These are phyloP conservation scores for Cyprinodon variegatus DNA, from an alignment of 2,113 vertebrate genomes.

Conservation along the genomic window DNA sequence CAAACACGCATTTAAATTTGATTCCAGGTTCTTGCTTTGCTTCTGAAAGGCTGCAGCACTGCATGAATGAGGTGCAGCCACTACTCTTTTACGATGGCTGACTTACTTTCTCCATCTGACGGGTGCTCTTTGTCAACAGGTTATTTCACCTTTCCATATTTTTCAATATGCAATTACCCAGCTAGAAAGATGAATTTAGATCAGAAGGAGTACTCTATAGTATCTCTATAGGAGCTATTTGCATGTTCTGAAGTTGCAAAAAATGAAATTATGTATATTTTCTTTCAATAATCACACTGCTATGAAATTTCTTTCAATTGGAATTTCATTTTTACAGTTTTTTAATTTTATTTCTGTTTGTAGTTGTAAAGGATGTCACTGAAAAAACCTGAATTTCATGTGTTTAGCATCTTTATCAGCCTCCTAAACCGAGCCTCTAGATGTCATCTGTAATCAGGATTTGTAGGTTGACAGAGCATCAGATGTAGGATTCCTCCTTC, in stretches of 20 bases:
- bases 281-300: not conserved
- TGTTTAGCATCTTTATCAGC: slow-evolving; percentile 41
- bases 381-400: slow-evolving; percentile 1
- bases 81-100: slow-evolving; percentile 44
- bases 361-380: slow-evolving; percentile 1
- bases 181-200: slow-evolving; percentile 39
- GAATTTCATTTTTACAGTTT: not conserved
- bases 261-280: slow-evolving; percentile 3
- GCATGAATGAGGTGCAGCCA: slow-evolving; percentile 49
- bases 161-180: slow-evolving; percentile 41
- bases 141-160: slow-evolving; percentile 59
- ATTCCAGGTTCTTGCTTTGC: slow-evolving; percentile 9
- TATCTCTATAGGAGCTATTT: not conserved
- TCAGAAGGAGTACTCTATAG: slow-evolving; percentile 26
- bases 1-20: not conserved
- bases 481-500: slow-evolving; percentile 31
- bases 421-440: slow-evolving; percentile 46
- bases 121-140: slow-evolving; percentile 61
- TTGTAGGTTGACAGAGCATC: slow-evolving; percentile 45
- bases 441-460: slow-evolving; percentile 59
- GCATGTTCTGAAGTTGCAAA: slow-evolving; percentile 18
- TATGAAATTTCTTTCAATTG: not conserved
- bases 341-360: not conserved
- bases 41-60: slow-evolving; percentile 19
- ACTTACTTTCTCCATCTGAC: slow-evolving; percentile 60